Evolutionary conservation across 2,888 invertebrate species (phyloP).

Genomic region (Callyntrura guangdongensis): DNA sequence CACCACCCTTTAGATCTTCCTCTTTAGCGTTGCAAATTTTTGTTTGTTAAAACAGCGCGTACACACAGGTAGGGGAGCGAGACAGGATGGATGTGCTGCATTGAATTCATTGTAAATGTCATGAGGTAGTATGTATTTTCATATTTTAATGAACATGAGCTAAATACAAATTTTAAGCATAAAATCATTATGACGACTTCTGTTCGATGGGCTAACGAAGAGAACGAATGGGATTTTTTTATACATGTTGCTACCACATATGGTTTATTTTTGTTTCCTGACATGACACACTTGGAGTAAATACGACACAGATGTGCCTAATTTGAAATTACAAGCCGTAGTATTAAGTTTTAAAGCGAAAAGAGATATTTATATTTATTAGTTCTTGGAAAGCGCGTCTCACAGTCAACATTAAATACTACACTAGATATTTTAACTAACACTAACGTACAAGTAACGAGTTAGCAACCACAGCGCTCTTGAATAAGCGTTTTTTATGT

Average conservation of each 20-base stretch:
- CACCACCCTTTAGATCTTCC: slow-evolving; percentile 1
- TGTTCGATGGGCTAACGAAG: background rate
- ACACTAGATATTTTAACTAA: background rate
- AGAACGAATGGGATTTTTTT: background rate
- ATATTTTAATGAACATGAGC: slow-evolving; percentile 13
- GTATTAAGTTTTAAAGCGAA: background rate
- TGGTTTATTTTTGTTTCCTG: slow-evolving; percentile 38
- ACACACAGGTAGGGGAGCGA: background rate
- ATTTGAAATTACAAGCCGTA: background rate
- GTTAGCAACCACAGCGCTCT: background rate
- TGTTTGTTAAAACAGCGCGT: background rate
- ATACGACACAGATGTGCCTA: background rate
- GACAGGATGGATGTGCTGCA: slow-evolving; percentile 10
- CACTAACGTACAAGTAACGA: background rate
- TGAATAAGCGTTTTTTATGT: background rate
- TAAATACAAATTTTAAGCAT: background rate
- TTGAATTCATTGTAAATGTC: background rate
- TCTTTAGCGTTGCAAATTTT: background rate
- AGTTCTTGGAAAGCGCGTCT: background rate
- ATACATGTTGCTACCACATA: background rate
- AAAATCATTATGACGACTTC: background rate
- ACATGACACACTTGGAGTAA: background rate
- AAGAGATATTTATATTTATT: background rate
- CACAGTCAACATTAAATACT: background rate
- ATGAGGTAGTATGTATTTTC: background rate